phyloP scores from a whole-genome alignment of 2,888 invertebrate species.

The Cephus spinipes region DNA sequence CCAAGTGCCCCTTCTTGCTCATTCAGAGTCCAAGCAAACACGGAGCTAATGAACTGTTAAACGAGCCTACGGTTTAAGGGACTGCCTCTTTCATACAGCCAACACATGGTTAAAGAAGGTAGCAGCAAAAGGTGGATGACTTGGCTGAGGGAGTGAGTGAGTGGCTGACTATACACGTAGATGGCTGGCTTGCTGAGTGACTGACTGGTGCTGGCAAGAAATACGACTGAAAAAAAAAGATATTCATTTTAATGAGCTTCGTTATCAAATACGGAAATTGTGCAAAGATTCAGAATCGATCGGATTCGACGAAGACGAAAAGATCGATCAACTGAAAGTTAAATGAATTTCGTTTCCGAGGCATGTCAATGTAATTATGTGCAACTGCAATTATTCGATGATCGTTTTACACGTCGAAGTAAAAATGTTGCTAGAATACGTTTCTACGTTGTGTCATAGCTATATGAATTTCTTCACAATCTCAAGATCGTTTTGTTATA shows the following conservation, averaged over 20 bases:
- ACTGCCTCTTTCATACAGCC: constrained; percentile 3
- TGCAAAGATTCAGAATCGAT: background rate
- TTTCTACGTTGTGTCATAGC: too few species aligned
- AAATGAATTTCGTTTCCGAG: background rate
- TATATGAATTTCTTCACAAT: too few species aligned
- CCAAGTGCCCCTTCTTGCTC: constrained; percentile 15
- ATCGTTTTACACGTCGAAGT: too few species aligned
- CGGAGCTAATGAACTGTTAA: constrained; percentile 50
- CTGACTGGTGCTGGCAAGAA: constrained; percentile 3
- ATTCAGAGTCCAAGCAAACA: constrained; percentile 36
- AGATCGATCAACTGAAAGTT: background rate
- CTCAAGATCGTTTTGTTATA: too few species aligned
- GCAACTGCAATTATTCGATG: background rate
- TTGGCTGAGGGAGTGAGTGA: background rate
- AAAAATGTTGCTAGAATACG: too few species aligned
- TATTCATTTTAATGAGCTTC: background rate
- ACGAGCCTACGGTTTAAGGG: constrained; percentile 35
- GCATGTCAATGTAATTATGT: background rate
- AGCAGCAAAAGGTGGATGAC: constrained; percentile 13
- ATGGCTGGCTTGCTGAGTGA: background rate
- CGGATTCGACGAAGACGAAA: background rate
- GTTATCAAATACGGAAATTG: background rate
- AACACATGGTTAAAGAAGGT: constrained; percentile 9
- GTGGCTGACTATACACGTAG: background rate
- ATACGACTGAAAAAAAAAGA: background rate